Evolutionary conservation across 2,113 vertebrate species (phyloP), one percentile per base, ranked within the genome.

Genomic region (Notothenia rossii): DNA sequence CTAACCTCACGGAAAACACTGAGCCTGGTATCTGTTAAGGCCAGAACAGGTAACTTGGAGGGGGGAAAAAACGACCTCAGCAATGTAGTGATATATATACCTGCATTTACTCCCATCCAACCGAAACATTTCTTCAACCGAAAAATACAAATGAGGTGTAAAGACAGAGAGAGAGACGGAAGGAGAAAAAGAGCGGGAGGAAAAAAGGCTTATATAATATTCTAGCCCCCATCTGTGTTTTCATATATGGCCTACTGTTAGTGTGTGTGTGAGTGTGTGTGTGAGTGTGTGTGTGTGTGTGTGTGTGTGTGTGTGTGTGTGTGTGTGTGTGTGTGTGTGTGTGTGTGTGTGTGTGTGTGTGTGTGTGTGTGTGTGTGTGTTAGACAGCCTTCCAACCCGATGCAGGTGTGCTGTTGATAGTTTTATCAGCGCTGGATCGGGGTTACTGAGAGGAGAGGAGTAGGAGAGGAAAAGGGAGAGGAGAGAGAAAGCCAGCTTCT

Each of bases 401-500:
- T 79, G 86, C 91, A 94, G 93, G 93, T 91, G 92, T 87, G 91
- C 74, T 90, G 92, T 79, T 93, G 92, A 92, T 69, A 74, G 89
- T 88, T 93, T 94, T 89, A 94, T 94, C 90, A 89, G 74, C 5
- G 22, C 69, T 63, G 77, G 82, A 93, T 93, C 84, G 14, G 75
- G 18, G 74, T 63, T 46, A 45, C 61, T 50, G 76, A 63, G 65
- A 79, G 69, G 33, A 49, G 59, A 25, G 29, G 3, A 25, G 63
- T 54, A 43, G 51, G 6, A 48, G 69, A 45, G 3, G 5, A 1
- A 29, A 10, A 33, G 25, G 5, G 4, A 59, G 55, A 17, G 15
- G 9, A 67, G 45, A 49, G 9, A 67, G 50, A 49, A 59, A 73
- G 61, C 22, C 67, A 13, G 55, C 36, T 43, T 60, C 72, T 51